Percentiles rank a stretch among this genome's conserved stretches.
Evolutionary conservation across 2,113 vertebrate species (phyloP).

Genomic region (Cavia porcellus): DNA sequence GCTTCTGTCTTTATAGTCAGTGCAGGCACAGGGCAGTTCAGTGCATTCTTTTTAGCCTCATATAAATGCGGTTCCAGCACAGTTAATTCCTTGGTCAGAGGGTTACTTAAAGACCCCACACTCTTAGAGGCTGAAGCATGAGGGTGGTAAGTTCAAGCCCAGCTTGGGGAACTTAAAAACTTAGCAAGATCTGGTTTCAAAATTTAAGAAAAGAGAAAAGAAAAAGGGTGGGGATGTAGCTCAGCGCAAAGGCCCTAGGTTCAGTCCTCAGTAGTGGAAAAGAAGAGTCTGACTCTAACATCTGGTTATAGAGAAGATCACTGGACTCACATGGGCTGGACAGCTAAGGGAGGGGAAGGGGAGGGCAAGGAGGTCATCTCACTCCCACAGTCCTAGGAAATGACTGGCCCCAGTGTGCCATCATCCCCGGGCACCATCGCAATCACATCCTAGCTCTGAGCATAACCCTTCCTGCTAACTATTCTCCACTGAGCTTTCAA

Average conservation of each 20-base stretch:
- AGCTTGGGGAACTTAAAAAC: background rate
- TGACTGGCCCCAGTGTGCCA: background rate
- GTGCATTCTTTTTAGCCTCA: background rate
- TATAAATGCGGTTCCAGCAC: background rate
- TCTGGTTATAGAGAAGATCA: background rate
- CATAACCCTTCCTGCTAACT: background rate
- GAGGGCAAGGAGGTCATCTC: background rate
- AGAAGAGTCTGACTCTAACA: background rate
- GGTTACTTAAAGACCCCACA: background rate
- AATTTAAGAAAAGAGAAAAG: background rate
- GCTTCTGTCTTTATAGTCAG: background rate
- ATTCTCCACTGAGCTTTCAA: background rate
- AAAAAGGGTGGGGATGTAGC: background rate
- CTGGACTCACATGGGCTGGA: background rate
- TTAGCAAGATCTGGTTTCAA: background rate
- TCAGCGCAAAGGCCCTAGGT: background rate
- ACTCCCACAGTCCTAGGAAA: background rate
- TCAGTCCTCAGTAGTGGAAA: background rate
- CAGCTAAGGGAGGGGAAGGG: background rate
- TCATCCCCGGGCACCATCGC: accelerated
- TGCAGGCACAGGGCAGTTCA: accelerated
- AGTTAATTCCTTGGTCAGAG: background rate
- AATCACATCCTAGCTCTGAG: background rate
- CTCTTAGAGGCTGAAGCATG: background rate
- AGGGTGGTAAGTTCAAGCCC: background rate